Conservation (phyloP, 1,140 invertebrate species). For the Drosophila funebris region DNA sequence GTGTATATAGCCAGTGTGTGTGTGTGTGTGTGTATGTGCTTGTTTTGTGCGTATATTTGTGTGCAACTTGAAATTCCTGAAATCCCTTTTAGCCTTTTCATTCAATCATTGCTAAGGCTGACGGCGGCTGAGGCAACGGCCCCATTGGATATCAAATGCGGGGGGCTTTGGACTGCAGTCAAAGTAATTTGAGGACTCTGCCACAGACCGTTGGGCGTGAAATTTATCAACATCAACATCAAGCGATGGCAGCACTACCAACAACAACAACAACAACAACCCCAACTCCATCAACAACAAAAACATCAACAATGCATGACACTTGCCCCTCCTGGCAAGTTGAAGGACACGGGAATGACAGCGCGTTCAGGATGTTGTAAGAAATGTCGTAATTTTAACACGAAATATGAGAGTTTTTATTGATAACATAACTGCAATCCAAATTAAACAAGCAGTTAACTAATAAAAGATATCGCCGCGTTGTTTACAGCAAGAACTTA, state of each 20-base stretch:
- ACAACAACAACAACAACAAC: not conserved
- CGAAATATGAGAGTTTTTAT: not conserved
- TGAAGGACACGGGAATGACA: slow-evolving; percentile 80
- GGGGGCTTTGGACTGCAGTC: slow-evolving; percentile 56
- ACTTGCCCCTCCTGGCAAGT: slow-evolving; percentile 53
- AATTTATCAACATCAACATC: slow-evolving; percentile 67
- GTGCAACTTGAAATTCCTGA: slow-evolving; percentile 56
- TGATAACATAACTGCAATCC: not conserved
- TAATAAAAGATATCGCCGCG: no score
- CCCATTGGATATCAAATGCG: slow-evolving; percentile 14
- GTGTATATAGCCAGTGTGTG: not conserved
- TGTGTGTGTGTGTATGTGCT: slow-evolving; percentile 9
- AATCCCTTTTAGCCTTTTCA: slow-evolving; percentile 77
- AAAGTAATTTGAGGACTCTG: slow-evolving; percentile 67
- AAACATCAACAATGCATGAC: slow-evolving; percentile 13
- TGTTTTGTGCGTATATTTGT: not conserved
- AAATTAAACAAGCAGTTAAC: no score
- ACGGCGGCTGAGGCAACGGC: not conserved
- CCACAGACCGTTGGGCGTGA: slow-evolving; percentile 56
- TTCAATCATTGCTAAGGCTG: slow-evolving; percentile 68
- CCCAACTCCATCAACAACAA: no score
- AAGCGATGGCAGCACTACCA: slow-evolving; percentile 10
- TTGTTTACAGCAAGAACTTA: no score
- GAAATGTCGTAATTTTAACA: slow-evolving; percentile 17
- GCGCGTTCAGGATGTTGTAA: slow-evolving; percentile 6